A percentile compares a stretch with the other conserved stretches of the same genome.
These are phyloP conservation scores for Steatornis caripensis DNA, from an alignment of 2,113 vertebrate species.

Conservation along the genomic window DNA sequence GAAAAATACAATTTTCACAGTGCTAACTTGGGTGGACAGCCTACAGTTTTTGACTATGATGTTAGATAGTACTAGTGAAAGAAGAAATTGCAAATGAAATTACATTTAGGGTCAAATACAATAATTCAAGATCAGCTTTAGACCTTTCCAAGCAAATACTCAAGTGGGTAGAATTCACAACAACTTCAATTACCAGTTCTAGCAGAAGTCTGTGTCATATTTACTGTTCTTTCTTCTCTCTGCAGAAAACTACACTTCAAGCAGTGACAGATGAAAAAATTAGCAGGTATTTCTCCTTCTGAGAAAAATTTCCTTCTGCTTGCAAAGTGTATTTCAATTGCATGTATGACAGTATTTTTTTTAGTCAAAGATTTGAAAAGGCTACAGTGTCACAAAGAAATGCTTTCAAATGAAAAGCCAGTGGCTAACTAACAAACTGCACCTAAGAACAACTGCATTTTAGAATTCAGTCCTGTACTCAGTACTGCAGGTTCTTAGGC, in stretches of 20 bases:
- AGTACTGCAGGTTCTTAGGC: neutral
- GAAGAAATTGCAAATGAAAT: slow-evolving; percentile 30
- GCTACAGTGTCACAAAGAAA: neutral
- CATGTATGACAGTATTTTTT: neutral
- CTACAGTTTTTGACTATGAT: neutral
- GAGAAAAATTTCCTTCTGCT: neutral
- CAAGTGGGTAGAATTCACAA: slow-evolving; percentile 1
- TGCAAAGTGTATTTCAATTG: neutral
- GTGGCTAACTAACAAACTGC: neutral
- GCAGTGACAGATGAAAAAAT: slow-evolving; percentile 35
- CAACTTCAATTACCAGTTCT: slow-evolving; percentile 30
- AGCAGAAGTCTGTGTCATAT: slow-evolving; percentile 2
- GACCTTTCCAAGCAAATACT: neutral
- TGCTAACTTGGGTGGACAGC: neutral
- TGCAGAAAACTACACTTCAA: slow-evolving; percentile 5
- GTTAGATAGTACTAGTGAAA: neutral
- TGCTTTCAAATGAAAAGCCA: neutral
- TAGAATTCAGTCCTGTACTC: neutral
- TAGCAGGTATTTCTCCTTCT: neutral
- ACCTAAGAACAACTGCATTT: neutral
- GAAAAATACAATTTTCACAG: neutral
- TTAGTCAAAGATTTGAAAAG: neutral
- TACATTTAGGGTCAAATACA: slow-evolving; percentile 22
- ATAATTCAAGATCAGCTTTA: neutral
- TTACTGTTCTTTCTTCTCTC: neutral